A percentile compares a stretch with the other conserved stretches of the same genome.
phyloP scores from a whole-genome alignment of 2,113 vertebrate genomes.

The Leptosomus discolor region DNA sequence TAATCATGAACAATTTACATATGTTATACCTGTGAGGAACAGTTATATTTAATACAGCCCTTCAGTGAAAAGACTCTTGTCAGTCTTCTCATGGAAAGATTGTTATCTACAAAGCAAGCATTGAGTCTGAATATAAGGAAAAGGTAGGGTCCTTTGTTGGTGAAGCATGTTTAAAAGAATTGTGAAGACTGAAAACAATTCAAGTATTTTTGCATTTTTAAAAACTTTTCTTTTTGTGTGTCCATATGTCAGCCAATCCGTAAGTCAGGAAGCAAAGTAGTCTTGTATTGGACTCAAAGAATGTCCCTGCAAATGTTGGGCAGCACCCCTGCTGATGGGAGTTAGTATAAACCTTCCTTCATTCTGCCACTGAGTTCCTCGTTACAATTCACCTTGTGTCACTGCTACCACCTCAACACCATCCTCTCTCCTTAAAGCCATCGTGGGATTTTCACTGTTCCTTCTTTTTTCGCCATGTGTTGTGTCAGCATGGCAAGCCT shows the following conservation, averaged over 20 bases:
- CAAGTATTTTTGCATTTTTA: background rate
- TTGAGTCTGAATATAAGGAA: background rate
- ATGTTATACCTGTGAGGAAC: background rate
- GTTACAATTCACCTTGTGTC: background rate
- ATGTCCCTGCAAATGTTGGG: background rate
- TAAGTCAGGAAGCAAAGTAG: background rate
- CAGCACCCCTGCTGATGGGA: background rate
- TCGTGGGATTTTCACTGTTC: fast-evolving
- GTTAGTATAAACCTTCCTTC: background rate
- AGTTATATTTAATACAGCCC: background rate
- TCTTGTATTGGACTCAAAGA: background rate
- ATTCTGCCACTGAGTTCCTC: background rate
- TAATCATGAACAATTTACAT: background rate
- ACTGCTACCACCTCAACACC: background rate
- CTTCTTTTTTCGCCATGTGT: background rate
- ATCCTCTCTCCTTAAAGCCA: background rate
- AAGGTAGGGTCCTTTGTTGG: background rate
- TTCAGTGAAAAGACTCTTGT: background rate
- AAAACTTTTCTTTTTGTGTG: background rate
- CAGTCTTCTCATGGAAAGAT: background rate
- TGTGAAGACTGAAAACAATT: background rate
- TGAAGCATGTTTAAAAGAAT: background rate
- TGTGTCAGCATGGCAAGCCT: background rate
- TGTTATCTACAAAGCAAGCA: background rate
- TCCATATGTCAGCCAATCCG: background rate